Base-by-base conservation (phyloP, 2,113 vertebrate genomes). In the Chloebia gouldiae region DNA sequence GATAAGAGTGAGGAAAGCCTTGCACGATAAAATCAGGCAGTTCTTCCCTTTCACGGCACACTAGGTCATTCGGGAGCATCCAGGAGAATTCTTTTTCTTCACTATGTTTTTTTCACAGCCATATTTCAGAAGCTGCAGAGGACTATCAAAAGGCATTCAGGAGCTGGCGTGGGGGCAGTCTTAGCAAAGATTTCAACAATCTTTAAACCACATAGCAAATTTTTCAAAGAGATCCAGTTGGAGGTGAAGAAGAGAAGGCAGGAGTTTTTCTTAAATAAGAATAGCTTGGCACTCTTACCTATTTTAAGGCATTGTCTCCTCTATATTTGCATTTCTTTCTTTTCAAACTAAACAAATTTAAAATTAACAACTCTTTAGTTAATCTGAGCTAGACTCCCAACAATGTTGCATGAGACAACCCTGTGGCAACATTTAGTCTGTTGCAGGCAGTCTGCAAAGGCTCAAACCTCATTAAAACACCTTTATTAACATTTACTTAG, bases 1-100 rank as follows among this genome's bases (percentile, higher is more conserved):
- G 65, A 95, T 92, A 92, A 95, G 90, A 93, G 91, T 68, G 70
- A 75, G 91, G 50, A 96, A 81, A 94, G 63, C 44, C 86, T 81
- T 27, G 3, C 15, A 6, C 31, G 81, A 96, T 87, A 93, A 92
- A 47, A 90, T 95, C 92, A 92, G 59, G 28, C 63, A 11, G 80
- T 82, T n/a, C 31, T 70, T 96, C 90, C 35, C 81, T 44, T 81
- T 39, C 17, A 7, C 6, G 25, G 51, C 49, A 68, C 75, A 89
- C 77, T 69, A 80, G 81, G 91, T 95, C 92, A 78, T 65, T 88
- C 30, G n/a, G 81, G 73, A 94, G 68, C 90, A 83, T 85, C 75
- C 70, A 71, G 63, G 39, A 96, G 45, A 75, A 69, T 86, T 92
- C 53, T 94, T 93, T 72, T 73, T 10, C 87, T 86, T 90, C 33